Percentiles rank a stretch among this genome's conserved stretches.
These are phyloP conservation scores for Menidia menidia DNA, from an alignment of 2,797 vertebrate genomes.

Conservation along the genomic window DNA sequence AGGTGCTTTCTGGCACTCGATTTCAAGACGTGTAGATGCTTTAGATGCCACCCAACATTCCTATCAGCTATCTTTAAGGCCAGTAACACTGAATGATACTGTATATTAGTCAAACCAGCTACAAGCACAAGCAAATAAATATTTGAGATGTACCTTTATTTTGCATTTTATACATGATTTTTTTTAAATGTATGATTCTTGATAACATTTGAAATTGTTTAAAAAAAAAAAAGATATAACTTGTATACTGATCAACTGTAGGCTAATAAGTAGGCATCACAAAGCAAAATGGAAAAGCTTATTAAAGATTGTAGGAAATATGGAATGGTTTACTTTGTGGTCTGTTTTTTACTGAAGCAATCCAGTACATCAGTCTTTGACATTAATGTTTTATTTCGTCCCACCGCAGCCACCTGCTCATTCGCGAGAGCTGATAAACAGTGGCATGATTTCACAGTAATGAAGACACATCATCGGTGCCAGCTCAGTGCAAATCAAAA, in stretches of 20 bases:
- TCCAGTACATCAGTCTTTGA: too few species aligned
- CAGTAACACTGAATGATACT: slow-evolving; percentile 45
- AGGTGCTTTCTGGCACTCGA: slow-evolving; percentile 27
- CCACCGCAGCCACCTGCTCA: slow-evolving; percentile 49
- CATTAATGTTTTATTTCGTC: background rate
- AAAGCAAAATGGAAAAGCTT: slow-evolving; percentile 68
- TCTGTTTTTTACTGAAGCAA: background rate
- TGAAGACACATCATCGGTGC: background rate
- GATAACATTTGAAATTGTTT: slow-evolving; percentile 67
- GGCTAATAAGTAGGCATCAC: slow-evolving; percentile 64
- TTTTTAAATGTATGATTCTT: slow-evolving; percentile 68
- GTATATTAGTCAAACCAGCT: slow-evolving; percentile 41
- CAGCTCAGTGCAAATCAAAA: background rate
- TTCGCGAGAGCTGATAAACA: background rate
- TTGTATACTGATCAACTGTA: slow-evolving; percentile 67
- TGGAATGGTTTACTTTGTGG: background rate
- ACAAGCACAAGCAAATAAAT: slow-evolving; percentile 64
- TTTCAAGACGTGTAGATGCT: slow-evolving; percentile 18
- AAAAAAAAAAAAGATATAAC: slow-evolving; percentile 48
- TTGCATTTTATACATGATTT: slow-evolving; percentile 66
- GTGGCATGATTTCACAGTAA: too few species aligned
- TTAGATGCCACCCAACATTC: slow-evolving; percentile 50
- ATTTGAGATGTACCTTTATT: slow-evolving; percentile 68
- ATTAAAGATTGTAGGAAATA: slow-evolving; percentile 79
- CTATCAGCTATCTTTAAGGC: slow-evolving; percentile 22